Conservation (phyloP, 2,797 vertebrate species). For the Sylvia borin region DNA sequence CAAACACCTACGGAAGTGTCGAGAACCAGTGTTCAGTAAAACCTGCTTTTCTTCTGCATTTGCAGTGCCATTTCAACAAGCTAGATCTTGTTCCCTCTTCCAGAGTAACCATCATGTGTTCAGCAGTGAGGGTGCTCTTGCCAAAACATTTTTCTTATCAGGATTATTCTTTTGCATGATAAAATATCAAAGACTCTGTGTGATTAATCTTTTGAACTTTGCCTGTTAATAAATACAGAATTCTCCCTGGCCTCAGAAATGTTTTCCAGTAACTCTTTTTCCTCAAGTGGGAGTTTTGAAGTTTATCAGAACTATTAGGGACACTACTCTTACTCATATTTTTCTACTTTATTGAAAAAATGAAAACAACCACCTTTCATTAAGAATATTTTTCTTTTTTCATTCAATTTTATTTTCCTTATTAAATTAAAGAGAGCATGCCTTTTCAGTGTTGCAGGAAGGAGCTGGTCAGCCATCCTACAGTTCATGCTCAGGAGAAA, state of each 20-base stretch:
- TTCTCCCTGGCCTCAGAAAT: not conserved
- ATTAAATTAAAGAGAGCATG: not conserved
- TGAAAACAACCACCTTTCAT: not conserved
- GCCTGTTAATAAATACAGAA: not conserved
- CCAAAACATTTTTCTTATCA: not conserved
- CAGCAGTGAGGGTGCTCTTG: not conserved
- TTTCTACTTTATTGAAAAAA: not conserved
- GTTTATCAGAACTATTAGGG: not conserved
- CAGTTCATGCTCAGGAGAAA: not conserved
- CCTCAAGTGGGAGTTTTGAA: not conserved
- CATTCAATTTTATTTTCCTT: not conserved
- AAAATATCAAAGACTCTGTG: not conserved
- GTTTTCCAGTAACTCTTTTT: not conserved
- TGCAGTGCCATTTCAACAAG: not conserved
- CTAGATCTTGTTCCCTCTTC: not conserved
- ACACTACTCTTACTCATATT: not conserved
- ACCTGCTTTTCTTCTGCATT: conserved; percentile 24
- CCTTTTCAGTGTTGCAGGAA: not conserved
- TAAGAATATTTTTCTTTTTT: not conserved
- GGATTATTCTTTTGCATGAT: not conserved
- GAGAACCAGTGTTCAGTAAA: not conserved
- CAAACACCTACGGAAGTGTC: not conserved
- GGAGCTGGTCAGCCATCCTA: not conserved
- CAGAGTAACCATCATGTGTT: not conserved
- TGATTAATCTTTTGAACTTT: conserved; percentile 10